Conservation (phyloP, 2,113 vertebrate genomes). For the Xerus inauris region DNA sequence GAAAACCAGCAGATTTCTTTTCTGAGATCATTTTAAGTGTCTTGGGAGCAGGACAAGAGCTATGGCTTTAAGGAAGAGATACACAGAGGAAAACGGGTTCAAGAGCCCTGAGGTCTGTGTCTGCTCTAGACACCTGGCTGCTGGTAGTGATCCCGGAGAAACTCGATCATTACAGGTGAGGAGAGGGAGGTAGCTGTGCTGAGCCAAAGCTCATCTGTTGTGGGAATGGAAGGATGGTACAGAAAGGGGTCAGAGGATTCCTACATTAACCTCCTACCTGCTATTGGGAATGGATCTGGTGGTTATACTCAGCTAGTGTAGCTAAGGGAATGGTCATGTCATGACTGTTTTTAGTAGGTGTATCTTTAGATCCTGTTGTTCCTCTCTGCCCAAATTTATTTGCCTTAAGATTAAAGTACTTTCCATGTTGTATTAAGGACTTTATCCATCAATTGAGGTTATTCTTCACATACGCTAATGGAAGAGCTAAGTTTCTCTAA, state of each 20-base stretch:
- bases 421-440: not conserved
- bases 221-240: not conserved
- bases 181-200: not conserved
- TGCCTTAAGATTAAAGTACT: not conserved
- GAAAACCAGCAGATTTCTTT: not conserved
- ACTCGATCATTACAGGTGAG: not conserved
- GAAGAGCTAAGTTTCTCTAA: not conserved
- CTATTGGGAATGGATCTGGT: not conserved
- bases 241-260: not conserved
- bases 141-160: not conserved
- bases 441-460: not conserved
- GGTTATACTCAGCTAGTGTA: not conserved
- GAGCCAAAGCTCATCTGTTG: rapidly evolving
- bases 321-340: not conserved
- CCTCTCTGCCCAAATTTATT: not conserved
- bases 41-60: not conserved
- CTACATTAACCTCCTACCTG: not conserved
- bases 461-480: not conserved
- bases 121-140: rapidly evolving
- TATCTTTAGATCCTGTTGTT: not conserved
- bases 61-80: not conserved
- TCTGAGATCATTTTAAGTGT: not conserved
- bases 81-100: not conserved
- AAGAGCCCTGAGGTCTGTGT: not conserved
- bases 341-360: not conserved